phyloP scores from a whole-genome alignment of 2,888 invertebrate species.

The Ormyrus pomaceus region DNA sequence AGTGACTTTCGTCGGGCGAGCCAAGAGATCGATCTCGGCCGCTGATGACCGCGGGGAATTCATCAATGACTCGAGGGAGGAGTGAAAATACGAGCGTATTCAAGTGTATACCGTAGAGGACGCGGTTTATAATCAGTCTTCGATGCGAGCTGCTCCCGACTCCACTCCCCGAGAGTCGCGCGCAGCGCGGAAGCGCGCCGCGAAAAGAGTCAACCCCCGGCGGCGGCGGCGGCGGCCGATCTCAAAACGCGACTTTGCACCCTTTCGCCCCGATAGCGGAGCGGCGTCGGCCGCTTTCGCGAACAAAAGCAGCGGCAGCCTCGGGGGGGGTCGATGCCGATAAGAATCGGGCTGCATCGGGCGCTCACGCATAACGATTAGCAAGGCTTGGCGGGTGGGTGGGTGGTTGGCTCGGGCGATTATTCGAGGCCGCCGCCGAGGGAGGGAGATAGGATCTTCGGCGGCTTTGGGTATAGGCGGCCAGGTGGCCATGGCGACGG shows the following conservation, averaged over 20 bases:
- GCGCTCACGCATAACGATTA: neutral
- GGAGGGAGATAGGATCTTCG: conserved; percentile 43
- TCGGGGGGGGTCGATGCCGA: too few species aligned
- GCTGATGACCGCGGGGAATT: too few species aligned
- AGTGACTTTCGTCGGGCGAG: neutral
- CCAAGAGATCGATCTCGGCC: too few species aligned
- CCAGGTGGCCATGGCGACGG: conserved; percentile 76
- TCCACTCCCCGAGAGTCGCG: neutral
- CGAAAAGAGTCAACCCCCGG: neutral
- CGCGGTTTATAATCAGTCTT: too few species aligned
- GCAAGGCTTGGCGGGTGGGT: neutral
- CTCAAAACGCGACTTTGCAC: too few species aligned
- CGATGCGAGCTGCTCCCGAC: too few species aligned
- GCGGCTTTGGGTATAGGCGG: conserved; percentile 64
- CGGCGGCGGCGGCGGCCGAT: too few species aligned
- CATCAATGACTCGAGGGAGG: too few species aligned
- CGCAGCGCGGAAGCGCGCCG: neutral
- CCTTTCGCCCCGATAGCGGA: too few species aligned
- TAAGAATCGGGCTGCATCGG: neutral
- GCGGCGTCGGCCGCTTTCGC: too few species aligned
- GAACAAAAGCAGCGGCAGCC: neutral
- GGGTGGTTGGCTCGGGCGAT: neutral
- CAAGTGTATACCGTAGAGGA: too few species aligned
- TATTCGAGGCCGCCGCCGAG: neutral
- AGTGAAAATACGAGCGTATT: too few species aligned